These are phyloP conservation scores for Epistrophella euchroma DNA, from an alignment of 2,888 invertebrate species.

Conservation along the genomic window DNA sequence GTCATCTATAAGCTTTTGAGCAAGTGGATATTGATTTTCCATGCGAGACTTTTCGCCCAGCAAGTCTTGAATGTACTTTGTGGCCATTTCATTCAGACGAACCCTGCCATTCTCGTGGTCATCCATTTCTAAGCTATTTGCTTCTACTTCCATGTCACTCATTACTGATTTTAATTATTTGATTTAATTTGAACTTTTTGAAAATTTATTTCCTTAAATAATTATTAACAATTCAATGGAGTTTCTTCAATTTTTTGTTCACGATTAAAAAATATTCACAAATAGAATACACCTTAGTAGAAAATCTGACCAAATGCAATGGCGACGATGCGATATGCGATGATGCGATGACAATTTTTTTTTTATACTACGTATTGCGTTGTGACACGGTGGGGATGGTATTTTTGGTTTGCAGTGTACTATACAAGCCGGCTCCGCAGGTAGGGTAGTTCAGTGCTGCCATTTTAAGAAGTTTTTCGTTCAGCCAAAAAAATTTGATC, in stretches of 20 bases:
- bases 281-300: neutral
- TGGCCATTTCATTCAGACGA: slow-evolving; percentile 81
- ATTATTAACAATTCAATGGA: neutral
- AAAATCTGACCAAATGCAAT: slow-evolving; percentile 9
- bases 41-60: slow-evolving; percentile 81
- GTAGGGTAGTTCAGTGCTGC: neutral
- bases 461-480: too few species aligned
- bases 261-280: neutral
- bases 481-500: too few species aligned
- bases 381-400: slow-evolving; percentile 27
- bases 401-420: slow-evolving; percentile 36
- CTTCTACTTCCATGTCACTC: slow-evolving; percentile 75
- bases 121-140: slow-evolving; percentile 81
- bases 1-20: slow-evolving; percentile 82
- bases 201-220: neutral
- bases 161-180: slow-evolving; percentile 15
- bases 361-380: slow-evolving; percentile 35
- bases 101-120: slow-evolving; percentile 80
- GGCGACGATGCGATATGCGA: slow-evolving; percentile 30
- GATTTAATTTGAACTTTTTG: neutral
- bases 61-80: slow-evolving; percentile 82
- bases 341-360: slow-evolving; percentile 34
- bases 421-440: slow-evolving; percentile 28
- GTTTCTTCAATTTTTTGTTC: neutral
- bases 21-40: slow-evolving; percentile 82